Evolutionary conservation across 2,797 vertebrate species (phyloP).

Genomic region (Corythornis leucogaster): DNA sequence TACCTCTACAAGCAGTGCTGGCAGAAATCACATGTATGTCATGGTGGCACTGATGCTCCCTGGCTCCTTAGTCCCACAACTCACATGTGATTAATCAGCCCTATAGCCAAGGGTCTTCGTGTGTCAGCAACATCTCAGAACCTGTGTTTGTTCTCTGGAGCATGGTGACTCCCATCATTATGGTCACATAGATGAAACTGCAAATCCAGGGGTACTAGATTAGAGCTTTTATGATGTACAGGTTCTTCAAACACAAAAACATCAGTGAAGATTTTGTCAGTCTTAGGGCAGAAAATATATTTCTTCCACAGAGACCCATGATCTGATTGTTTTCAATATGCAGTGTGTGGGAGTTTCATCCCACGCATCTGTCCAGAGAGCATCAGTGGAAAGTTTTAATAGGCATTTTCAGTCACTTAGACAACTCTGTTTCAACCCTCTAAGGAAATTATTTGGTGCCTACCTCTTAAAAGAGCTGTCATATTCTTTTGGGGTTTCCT

Average conservation of each 20-base stretch:
- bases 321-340: not conserved
- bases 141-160: not conserved
- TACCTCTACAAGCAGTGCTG: not conserved
- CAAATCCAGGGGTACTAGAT: not conserved
- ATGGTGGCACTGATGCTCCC: rapidly evolving
- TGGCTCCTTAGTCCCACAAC: not conserved
- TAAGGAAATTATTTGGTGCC: not conserved
- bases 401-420: not conserved
- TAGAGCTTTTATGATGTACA: not conserved
- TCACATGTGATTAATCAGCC: not conserved
- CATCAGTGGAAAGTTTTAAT: not conserved
- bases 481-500: not conserved
- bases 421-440: not conserved
- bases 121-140: not conserved
- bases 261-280: not conserved
- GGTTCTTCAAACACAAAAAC: not conserved
- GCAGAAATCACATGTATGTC: not conserved
- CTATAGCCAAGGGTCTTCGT: rapidly evolving
- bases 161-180: not conserved
- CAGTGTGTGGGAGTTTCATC: not conserved
- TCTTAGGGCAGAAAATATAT: not conserved
- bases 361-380: not conserved
- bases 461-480: not conserved
- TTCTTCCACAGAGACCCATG: not conserved
- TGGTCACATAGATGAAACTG: not conserved